Evolutionary conservation across 1,140 invertebrate genomes (phyloP), one percentile per base, ranked within the genome.

Genomic region (Drosophila eugracilis): DNA sequence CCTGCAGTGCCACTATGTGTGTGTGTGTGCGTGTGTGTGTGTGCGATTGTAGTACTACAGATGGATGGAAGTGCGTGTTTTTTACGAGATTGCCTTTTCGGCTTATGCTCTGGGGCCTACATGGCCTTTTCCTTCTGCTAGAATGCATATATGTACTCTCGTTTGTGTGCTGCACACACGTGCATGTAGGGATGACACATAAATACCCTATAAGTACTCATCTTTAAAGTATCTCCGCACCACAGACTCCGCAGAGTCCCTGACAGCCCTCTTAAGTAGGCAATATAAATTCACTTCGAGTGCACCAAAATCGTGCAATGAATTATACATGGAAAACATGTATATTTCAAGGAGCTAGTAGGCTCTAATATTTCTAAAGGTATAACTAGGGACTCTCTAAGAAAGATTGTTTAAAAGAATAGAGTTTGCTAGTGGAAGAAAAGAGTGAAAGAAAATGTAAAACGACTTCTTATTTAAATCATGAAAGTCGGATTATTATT

Each of bases 61-160:
- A 67, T 66, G 45, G 63, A 67, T 67, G 63, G 63, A 26, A 67
- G 37, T 69, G 65, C 65, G 65, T 69, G 65, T 69, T 69, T 69
- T 69, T 69, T 69, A 69, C 48, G 62, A 67, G 47, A 69, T 69
- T 69, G 65, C 62, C 62, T 44, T 67, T 69, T 69, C 37, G 47
- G 65, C 62, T 67, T 67, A 62, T 62, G 32, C 60, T 65, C 60
- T 28, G 39, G 65, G 65, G 62, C 47, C 65, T 53, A 67, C 47
- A 67, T 28, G 62, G 22, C 65, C 57, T 44, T 47, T 47, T 39
- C 39, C 41, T 2, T 36, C 28, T 36, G 39, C 9, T 30, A 4
- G 22, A 60, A 24, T 48, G 26, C 42, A 66, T 36, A 49, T n/a
- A 14, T 22, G n/a, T 28, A 14, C 14, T n/a, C 9, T 22, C 21